Evolutionary conservation across 1,140 invertebrate genomes (phyloP).

Genomic region (Calliopsis andreniformis): DNA sequence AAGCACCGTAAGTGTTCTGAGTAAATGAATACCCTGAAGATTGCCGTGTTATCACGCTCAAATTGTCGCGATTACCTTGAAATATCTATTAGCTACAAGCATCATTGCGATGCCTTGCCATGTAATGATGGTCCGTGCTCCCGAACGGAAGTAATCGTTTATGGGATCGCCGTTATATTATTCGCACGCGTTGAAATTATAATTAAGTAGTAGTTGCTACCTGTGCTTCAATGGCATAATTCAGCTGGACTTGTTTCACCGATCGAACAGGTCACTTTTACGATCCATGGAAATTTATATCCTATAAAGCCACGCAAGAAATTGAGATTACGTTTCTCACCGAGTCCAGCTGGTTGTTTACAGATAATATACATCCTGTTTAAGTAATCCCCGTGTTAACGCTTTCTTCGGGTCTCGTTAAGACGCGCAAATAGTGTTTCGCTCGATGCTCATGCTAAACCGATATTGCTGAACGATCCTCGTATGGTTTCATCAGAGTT

Average conservation of each 20-base stretch:
- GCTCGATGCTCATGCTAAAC: slow-evolving; percentile 19
- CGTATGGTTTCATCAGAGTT: slow-evolving; percentile 31
- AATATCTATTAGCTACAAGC: slow-evolving; percentile 31
- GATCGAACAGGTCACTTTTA: not conserved
- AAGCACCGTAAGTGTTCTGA: not conserved
- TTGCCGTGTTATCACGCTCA: slow-evolving; percentile 33
- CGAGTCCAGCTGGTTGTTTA: not conserved
- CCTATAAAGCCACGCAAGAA: not conserved
- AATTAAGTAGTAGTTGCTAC: slow-evolving; percentile 12
- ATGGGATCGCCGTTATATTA: slow-evolving; percentile 33
- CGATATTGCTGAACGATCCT: slow-evolving; percentile 21
- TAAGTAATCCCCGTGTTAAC: slow-evolving; percentile 38
- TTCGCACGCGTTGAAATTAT: slow-evolving; percentile 12
- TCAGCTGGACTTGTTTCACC: not conserved
- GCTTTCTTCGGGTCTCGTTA: slow-evolving; percentile 39
- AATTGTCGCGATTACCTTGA: slow-evolving; percentile 47
- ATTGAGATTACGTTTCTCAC: not conserved
- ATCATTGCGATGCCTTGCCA: not conserved
- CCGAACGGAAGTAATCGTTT: slow-evolving; percentile 42
- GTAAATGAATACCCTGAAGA: slow-evolving; percentile 29
- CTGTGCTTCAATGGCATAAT: slow-evolving; percentile 18
- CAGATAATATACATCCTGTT: slow-evolving; percentile 37
- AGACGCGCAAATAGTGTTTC: slow-evolving; percentile 27
- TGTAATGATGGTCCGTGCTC: slow-evolving; percentile 20
- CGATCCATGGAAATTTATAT: not conserved